phyloP scores from a whole-genome alignment of 2,113 vertebrate genomes.

The Saguinus midas region DNA sequence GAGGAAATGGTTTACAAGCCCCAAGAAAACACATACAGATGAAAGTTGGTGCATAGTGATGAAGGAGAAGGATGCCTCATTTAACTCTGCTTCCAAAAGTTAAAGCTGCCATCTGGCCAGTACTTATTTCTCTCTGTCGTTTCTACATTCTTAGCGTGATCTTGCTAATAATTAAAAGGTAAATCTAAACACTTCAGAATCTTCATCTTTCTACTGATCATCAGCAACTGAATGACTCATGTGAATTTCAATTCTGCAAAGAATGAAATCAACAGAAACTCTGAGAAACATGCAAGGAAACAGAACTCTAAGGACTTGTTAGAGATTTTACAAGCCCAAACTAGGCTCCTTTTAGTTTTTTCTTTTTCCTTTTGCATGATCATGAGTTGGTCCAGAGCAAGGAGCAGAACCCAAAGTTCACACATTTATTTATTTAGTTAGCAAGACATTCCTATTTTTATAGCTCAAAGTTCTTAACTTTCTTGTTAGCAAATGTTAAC shows the following conservation, averaged over 20 bases:
- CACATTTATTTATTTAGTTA: constrained; percentile 83
- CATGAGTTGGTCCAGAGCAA: constrained; percentile 71
- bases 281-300: constrained; percentile 60
- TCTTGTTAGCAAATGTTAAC: constrained; percentile 86
- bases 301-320: constrained; percentile 72
- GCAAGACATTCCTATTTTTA: constrained; percentile 85
- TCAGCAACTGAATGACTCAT: constrained; percentile 24
- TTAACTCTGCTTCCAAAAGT: not conserved
- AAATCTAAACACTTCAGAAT: constrained; percentile 8
- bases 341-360: constrained; percentile 52
- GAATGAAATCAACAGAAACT: constrained; percentile 53
- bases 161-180: not conserved
- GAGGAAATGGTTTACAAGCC: constrained; percentile 69
- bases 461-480: constrained; percentile 83
- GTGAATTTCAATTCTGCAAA: constrained; percentile 34
- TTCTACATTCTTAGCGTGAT: not conserved
- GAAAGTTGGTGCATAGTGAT: not conserved
- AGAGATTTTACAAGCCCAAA: constrained; percentile 71
- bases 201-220: not conserved
- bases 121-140: not conserved
- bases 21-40: constrained; percentile 26
- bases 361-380: constrained; percentile 61
- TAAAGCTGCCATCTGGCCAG: not conserved
- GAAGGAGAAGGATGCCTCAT: not conserved
- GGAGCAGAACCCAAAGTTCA: constrained; percentile 76